phyloP scores from a whole-genome alignment of 2,888 invertebrate genomes.

The Drosophila kuntzei region DNA sequence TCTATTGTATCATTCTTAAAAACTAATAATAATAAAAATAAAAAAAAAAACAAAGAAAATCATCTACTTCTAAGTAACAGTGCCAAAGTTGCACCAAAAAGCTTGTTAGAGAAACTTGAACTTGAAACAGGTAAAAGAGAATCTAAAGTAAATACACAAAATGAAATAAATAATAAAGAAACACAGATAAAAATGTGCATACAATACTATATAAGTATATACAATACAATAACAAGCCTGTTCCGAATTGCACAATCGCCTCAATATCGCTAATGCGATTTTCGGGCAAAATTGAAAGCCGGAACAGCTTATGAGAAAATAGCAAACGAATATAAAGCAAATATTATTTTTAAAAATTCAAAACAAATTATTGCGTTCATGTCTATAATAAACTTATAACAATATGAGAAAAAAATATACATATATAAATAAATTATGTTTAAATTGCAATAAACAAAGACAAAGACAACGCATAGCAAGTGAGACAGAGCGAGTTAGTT shows the following conservation, averaged over 20 bases:
- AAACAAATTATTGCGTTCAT: constrained; percentile 57
- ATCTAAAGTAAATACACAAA: constrained; percentile 8
- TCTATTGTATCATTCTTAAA: constrained; percentile 56
- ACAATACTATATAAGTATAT: constrained; percentile 33
- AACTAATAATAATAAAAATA: constrained; percentile 6
- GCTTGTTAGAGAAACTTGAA: constrained; percentile 49
- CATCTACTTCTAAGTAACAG: constrained; percentile 60
- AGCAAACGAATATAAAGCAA: constrained; percentile 30
- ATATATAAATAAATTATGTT: constrained; percentile 24
- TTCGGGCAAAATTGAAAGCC: background rate
- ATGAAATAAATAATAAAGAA: background rate
- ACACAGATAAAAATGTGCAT: constrained; percentile 13
- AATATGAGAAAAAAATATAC: no score
- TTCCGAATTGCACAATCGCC: background rate
- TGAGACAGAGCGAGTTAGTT: constrained; percentile 48
- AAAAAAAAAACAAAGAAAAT: constrained; percentile 23
- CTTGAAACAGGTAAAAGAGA: constrained; percentile 53
- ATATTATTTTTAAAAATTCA: constrained; percentile 47
- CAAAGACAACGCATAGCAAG: constrained; percentile 63
- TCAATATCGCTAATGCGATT: background rate
- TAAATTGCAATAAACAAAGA: constrained; percentile 46
- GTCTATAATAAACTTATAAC: constrained; percentile 48
- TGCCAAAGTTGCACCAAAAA: constrained; percentile 55
- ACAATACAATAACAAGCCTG: constrained; percentile 28
- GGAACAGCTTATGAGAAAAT: constrained; percentile 12